These are phyloP conservation scores for Stenchaetothrips biformis DNA, from an alignment of 2,888 invertebrate genomes.

Conservation along the genomic window DNA sequence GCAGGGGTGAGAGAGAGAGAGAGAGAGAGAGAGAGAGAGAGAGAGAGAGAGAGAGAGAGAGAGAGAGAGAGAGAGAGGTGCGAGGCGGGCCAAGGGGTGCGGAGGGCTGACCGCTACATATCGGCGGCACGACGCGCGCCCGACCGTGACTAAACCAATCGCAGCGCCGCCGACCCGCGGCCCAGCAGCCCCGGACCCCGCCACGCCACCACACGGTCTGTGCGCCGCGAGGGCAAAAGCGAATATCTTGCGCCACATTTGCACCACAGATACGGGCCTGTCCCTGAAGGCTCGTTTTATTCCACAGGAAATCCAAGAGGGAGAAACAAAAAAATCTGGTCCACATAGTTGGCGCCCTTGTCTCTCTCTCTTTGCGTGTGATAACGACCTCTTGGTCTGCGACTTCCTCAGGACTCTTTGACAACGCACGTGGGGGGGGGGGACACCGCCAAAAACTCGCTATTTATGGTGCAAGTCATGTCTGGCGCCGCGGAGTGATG, in stretches of 20 bases:
- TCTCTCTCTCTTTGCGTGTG: neutral
- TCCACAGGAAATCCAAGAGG: neutral
- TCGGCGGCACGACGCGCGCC: neutral
- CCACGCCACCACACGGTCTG: neutral
- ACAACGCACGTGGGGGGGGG: neutral
- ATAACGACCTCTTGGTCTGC: neutral
- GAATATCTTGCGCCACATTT: too few species aligned
- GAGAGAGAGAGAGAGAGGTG: neutral
- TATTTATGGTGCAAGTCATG: too few species aligned
- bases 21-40: neutral
- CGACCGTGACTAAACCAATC: slow-evolving; percentile 22
- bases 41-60: neutral
- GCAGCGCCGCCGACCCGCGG: neutral
- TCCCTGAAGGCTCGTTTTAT: neutral
- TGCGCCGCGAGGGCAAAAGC: too few species aligned
- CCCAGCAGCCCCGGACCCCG: neutral
- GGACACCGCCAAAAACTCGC: neutral
- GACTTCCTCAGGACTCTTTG: too few species aligned
- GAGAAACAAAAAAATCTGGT: neutral
- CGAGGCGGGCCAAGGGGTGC: neutral
- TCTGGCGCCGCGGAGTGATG: too few species aligned
- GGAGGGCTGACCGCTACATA: slow-evolving; percentile 2
- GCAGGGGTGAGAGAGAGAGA: neutral
- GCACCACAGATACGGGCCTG: too few species aligned
- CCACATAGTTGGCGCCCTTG: neutral